Evolutionary conservation across 2,113 vertebrate species (phyloP).

Genomic region (Noturus placidus): DNA sequence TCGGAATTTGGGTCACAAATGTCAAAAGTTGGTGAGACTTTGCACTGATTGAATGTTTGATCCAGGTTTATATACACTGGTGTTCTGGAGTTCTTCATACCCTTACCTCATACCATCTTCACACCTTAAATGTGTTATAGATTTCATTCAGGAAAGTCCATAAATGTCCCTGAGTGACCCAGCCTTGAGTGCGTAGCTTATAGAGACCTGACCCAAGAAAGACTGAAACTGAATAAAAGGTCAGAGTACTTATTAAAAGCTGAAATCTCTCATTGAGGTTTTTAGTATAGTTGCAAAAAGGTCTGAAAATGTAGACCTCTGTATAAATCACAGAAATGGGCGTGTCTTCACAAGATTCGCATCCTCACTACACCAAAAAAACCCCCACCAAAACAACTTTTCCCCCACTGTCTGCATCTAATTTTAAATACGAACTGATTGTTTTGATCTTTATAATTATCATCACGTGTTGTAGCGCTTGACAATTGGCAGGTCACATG

Average conservation of each 20-base stretch:
- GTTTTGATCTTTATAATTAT: neutral
- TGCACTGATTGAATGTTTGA: neutral
- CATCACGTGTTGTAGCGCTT: neutral
- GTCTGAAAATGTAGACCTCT: neutral
- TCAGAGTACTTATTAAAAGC: neutral
- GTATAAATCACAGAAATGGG: too few species aligned
- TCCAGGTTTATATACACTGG: neutral
- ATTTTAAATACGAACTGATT: too few species aligned
- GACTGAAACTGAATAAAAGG: too few species aligned
- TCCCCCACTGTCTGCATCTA: too few species aligned
- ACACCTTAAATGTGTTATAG: neutral
- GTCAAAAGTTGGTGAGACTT: neutral
- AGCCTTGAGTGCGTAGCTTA: neutral
- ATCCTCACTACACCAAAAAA: too few species aligned
- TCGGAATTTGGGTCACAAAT: neutral
- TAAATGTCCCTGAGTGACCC: neutral
- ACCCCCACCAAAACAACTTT: too few species aligned
- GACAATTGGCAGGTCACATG: neutral
- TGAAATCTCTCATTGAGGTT: neutral
- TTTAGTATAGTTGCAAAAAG: neutral
- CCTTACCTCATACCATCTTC: neutral
- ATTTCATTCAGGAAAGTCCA: neutral
- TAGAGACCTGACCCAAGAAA: neutral
- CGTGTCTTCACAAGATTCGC: too few species aligned
- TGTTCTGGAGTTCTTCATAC: neutral